phyloP scores from a whole-genome alignment of 1,140 invertebrate genomes.

The Lethrus apterus region DNA sequence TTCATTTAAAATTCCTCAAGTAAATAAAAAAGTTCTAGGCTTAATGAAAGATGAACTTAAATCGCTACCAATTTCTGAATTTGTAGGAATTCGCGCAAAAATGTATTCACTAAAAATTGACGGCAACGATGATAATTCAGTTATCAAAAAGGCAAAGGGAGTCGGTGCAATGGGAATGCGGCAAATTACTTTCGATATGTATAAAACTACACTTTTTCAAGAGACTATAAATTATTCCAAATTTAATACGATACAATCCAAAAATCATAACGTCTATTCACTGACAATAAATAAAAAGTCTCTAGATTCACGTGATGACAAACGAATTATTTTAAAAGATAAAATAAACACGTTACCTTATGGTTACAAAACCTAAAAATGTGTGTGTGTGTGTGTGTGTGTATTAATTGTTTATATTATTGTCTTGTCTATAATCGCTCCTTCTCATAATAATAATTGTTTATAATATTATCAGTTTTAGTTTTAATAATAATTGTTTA shows the following conservation, averaged over 20 bases:
- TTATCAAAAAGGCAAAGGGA: slow-evolving; percentile 29
- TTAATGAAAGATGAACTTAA: slow-evolving; percentile 46
- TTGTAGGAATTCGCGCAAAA: slow-evolving; percentile 38
- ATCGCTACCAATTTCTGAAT: no score
- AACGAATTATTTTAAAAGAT: slow-evolving; percentile 11
- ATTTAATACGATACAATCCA: slow-evolving; percentile 16
- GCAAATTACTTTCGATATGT: slow-evolving; percentile 27
- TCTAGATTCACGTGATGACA: slow-evolving; percentile 16
- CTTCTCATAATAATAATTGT: no score
- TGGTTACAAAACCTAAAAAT: no score
- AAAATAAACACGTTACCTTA: slow-evolving; percentile 17
- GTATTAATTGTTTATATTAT: no score
- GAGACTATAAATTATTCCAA: slow-evolving; percentile 6
- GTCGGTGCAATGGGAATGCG: slow-evolving; percentile 23
- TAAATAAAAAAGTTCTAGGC: slow-evolving; percentile 44
- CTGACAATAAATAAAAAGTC: slow-evolving; percentile 25
- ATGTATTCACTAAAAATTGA: slow-evolving; percentile 40
- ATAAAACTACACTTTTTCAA: slow-evolving; percentile 21
- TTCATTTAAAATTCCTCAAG: slow-evolving; percentile 26
- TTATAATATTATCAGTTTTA: no score
- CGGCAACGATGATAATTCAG: slow-evolving; percentile 19
- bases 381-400: no score
- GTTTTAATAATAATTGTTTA: no score
- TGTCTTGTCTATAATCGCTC: no score
- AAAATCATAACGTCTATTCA: slow-evolving; percentile 22